Conservation (phyloP, 2,888 invertebrate species). For the Phania funesta region DNA sequence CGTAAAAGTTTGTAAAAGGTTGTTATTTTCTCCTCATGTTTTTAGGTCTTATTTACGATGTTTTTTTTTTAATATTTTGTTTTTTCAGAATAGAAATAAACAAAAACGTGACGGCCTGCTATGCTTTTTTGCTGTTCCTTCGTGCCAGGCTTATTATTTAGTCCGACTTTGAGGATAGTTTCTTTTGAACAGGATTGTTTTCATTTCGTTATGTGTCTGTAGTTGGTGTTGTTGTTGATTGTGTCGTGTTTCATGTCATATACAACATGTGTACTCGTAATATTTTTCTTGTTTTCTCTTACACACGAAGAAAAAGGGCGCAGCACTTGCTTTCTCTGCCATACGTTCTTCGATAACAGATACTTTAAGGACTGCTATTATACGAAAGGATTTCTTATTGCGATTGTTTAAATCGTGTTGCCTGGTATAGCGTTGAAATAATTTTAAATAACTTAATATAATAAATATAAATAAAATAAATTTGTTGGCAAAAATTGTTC, state of each 20-base stretch:
- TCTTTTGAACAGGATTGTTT: conserved; percentile 22
- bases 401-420: too few species aligned
- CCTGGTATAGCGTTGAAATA: too few species aligned
- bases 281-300: conserved; percentile 1
- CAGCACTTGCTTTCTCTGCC: conserved; percentile 34
- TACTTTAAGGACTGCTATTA: neutral
- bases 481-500: too few species aligned
- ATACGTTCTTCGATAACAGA: conserved; percentile 4
- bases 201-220: neutral
- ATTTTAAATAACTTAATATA: too few species aligned
- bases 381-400: too few species aligned
- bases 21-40: neutral
- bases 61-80: neutral
- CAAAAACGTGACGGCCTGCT: conserved; percentile 25
- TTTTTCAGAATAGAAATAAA: neutral
- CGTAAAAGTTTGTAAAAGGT: neutral
- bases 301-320: conserved; percentile 11
- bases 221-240: neutral
- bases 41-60: neutral
- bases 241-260: conserved; percentile 35
- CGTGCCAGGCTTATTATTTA: conserved; percentile 26
- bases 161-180: neutral
- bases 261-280: conserved; percentile 25
- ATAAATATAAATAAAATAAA: too few species aligned
- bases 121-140: neutral